These are phyloP conservation scores for Lacerta agilis DNA, from an alignment of 2,797 vertebrate species.

Conservation along the genomic window DNA sequence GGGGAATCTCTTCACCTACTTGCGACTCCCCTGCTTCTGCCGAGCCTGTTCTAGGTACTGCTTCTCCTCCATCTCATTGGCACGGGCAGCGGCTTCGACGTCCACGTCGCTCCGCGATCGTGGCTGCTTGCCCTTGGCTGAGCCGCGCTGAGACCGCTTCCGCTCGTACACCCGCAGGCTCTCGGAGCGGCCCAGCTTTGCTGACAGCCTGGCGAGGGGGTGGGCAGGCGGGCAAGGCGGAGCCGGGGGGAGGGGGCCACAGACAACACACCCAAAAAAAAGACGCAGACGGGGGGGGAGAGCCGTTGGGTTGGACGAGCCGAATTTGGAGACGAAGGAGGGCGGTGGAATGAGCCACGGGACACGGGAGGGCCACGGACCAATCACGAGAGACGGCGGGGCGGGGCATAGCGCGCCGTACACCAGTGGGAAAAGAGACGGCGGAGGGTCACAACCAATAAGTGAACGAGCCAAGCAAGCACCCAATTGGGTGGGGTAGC, in stretches of 20 bases:
- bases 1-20: conserved; percentile 19
- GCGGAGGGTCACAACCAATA: neutral
- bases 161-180: conserved; percentile 89
- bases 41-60: neutral
- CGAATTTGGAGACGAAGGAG: neutral
- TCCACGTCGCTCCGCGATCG: conserved; percentile 94
- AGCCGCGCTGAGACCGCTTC: conserved; percentile 85
- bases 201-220: conserved; percentile 74
- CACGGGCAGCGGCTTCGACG: conserved; percentile 81
- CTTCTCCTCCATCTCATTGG: conserved; percentile 3
- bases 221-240: conserved; percentile 5
- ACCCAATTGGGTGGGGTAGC: neutral
- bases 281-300: neutral
- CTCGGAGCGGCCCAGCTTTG: conserved; percentile 89
- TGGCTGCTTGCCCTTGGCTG: conserved; percentile 86
- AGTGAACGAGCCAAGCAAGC: neutral
- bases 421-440: neutral
- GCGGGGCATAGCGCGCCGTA: neutral
- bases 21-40: conserved; percentile 11
- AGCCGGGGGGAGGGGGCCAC: conserved; percentile 15
- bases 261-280: conserved; percentile 3
- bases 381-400: neutral
- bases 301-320: neutral
- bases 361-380: neutral
- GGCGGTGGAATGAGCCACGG: neutral